phyloP scores from a whole-genome alignment of 2,113 vertebrate species.

The Sander vitreus region DNA sequence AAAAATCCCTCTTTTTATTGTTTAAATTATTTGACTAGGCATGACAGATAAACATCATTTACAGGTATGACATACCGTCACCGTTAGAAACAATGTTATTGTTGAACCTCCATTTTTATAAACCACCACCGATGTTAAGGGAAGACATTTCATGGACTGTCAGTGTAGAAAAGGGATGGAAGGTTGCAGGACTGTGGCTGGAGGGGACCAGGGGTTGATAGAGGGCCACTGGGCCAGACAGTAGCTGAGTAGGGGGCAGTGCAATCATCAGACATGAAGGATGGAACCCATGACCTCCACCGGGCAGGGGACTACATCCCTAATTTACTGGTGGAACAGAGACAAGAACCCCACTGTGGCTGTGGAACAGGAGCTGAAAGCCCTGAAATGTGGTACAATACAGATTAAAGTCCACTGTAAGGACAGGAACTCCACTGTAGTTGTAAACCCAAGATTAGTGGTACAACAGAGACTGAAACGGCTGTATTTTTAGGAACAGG shows the following conservation, averaged over 20 bases:
- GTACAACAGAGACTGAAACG: conserved; percentile 8
- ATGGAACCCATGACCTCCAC: conserved; percentile 25
- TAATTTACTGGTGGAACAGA: conserved; percentile 14
- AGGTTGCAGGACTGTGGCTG: conserved; percentile 36
- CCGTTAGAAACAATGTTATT: conserved; percentile 97
- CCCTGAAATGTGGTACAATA: background rate
- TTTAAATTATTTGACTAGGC: conserved; percentile 94
- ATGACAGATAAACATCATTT: conserved; percentile 99
- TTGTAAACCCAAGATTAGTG: conserved; percentile 26
- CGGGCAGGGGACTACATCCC: background rate
- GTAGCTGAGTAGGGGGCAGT: conserved; percentile 17
- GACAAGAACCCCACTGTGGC: conserved; percentile 11
- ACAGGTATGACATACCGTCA: conserved; percentile 96
- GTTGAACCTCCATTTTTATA: conserved; percentile 93
- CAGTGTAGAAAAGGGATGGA: conserved; percentile 76
- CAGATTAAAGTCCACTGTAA: background rate
- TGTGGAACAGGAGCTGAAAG: background rate
- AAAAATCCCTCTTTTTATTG: conserved; percentile 93
- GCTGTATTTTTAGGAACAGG: conserved; percentile 1
- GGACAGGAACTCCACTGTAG: background rate
- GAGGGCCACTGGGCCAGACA: conserved; percentile 37
- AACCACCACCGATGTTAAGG: conserved; percentile 94
- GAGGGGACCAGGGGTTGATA: background rate
- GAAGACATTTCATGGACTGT: conserved; percentile 99
- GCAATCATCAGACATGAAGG: conserved; percentile 48